Conservation (phyloP, 2,113 vertebrate genomes). For the Nematolebias whitei region DNA sequence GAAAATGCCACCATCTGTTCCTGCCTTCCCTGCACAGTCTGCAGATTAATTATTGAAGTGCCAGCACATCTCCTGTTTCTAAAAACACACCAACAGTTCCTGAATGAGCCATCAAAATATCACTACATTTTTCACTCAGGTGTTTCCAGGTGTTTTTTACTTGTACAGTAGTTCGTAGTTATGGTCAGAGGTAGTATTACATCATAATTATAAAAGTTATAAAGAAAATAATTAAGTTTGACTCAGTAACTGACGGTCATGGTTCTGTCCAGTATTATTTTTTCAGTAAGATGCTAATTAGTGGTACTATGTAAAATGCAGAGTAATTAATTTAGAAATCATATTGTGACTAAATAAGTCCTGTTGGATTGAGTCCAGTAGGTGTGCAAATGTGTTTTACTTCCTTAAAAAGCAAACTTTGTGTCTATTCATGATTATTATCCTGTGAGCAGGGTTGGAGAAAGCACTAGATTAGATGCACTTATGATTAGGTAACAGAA, state of each 20-base stretch:
- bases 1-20: constrained; percentile 46
- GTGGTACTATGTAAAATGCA: not conserved
- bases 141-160: constrained; percentile 29
- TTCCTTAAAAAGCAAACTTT: not conserved
- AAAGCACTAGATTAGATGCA: not conserved
- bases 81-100: constrained; percentile 21
- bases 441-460: not conserved
- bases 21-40: constrained; percentile 13
- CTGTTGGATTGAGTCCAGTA: not conserved
- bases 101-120: constrained; percentile 13
- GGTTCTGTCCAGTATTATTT: too few species aligned
- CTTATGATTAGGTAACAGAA: not conserved
- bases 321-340: not conserved
- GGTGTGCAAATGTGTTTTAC: not conserved
- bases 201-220: too few species aligned
- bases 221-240: too few species aligned
- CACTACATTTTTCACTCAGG: constrained; percentile 9
- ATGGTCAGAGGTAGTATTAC: too few species aligned
- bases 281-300: not conserved
- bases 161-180: not conserved
- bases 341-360: not conserved
- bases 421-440: not conserved
- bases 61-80: constrained; percentile 32
- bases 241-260: not conserved
- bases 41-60: constrained; percentile 55